A percentile compares a stretch with the other conserved stretches of the same genome.
Evolutionary conservation across 2,888 invertebrate genomes (phyloP).

Genomic region (Hartigia nigra): DNA sequence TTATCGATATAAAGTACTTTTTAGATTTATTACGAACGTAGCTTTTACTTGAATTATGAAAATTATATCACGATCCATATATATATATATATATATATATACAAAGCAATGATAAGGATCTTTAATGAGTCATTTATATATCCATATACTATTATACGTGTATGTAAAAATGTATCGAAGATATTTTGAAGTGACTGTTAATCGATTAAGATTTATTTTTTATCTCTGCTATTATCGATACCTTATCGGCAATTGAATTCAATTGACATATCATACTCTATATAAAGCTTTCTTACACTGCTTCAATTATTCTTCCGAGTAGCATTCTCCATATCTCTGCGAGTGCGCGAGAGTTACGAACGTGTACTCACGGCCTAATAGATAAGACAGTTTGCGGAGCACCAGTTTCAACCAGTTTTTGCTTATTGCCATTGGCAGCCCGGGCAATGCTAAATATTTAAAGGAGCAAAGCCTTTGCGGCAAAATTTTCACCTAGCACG

Average conservation of each 20-base stretch:
- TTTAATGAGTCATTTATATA: too few species aligned
- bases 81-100: too few species aligned
- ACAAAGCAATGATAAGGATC: too few species aligned
- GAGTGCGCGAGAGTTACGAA: neutral
- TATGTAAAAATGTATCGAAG: too few species aligned
- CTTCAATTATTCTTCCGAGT: too few species aligned
- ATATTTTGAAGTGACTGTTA: neutral
- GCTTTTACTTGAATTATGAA: too few species aligned
- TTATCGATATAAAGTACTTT: too few species aligned
- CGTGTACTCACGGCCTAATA: neutral
- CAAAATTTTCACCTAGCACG: neutral
- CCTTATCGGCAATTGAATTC: neutral
- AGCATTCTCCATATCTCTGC: neutral
- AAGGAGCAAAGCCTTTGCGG: neutral
- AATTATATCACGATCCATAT: too few species aligned
- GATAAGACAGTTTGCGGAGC: slow-evolving; percentile 21
- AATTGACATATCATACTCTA: neutral
- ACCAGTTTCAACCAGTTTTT: slow-evolving; percentile 18
- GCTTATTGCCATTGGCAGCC: neutral
- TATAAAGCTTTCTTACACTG: neutral
- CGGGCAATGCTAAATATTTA: slow-evolving; percentile 15
- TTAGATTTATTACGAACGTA: too few species aligned
- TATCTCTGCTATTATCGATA: neutral
- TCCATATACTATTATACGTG: too few species aligned
- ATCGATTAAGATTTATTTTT: neutral